Evolutionary conservation across 2,888 invertebrate species (phyloP).

Genomic region (Empis stercorea): DNA sequence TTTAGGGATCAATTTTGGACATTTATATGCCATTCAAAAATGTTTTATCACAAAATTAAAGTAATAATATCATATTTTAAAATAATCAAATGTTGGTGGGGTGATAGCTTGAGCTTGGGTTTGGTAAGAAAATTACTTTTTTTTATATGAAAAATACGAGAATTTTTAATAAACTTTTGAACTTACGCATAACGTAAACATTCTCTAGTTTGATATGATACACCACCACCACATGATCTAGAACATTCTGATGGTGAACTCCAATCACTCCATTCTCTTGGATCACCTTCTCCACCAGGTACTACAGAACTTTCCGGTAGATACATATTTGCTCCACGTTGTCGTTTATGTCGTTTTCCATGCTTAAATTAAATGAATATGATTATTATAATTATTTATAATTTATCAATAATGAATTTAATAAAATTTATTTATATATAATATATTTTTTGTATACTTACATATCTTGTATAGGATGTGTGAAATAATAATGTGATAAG

Average conservation of each 20-base stretch:
- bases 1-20: too few species aligned
- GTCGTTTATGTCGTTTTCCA: conserved; percentile 61
- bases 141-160: too few species aligned
- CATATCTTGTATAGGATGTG: conserved; percentile 44
- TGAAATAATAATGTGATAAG: conserved; percentile 42
- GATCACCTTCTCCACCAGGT: conserved; percentile 54
- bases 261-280: conserved; percentile 69
- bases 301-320: conserved; percentile 58
- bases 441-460: conserved; percentile 38
- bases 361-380: conserved; percentile 33
- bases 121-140: too few species aligned
- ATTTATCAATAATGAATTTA: not conserved
- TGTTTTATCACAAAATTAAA: too few species aligned
- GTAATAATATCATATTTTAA: too few species aligned
- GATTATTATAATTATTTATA: not conserved
- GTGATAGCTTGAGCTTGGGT: too few species aligned
- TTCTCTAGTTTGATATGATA: conserved; percentile 69
- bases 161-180: too few species aligned
- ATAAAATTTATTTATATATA: not conserved
- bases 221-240: conserved; percentile 85
- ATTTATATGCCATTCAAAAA: too few species aligned
- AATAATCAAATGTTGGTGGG: too few species aligned
- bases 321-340: conserved; percentile 60
- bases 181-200: conserved; percentile 41
- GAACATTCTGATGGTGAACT: conserved; percentile 73